Conservation (phyloP, 2,888 invertebrate genomes). For the Tetanocera ferruginea region DNA sequence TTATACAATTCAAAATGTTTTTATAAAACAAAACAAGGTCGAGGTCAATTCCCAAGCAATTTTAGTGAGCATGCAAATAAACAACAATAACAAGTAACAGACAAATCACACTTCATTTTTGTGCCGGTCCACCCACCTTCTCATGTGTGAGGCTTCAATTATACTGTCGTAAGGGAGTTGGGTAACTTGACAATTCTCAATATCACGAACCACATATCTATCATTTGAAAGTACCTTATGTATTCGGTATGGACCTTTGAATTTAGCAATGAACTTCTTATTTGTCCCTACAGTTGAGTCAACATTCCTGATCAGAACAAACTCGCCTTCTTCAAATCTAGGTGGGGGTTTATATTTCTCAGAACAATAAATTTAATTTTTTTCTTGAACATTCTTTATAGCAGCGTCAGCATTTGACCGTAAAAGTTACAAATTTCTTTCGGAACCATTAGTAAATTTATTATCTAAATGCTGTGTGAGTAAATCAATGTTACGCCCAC, state of each 20-base stretch:
- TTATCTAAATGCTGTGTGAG: neutral
- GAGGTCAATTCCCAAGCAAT: too few relatives aligned
- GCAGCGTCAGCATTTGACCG: neutral
- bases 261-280: neutral
- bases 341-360: too few relatives aligned
- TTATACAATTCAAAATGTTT: too few relatives aligned
- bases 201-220: slow-evolving; percentile 13
- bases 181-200: slow-evolving; percentile 1
- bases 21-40: too few relatives aligned
- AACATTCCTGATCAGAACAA: too few relatives aligned
- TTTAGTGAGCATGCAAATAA: too few relatives aligned
- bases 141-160: neutral
- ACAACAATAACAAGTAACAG: too few relatives aligned
- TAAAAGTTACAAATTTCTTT: neutral
- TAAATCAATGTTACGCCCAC: neutral
- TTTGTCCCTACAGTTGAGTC: neutral
- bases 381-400: neutral
- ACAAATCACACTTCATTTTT: too few relatives aligned
- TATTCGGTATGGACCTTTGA: neutral
- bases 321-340: too few relatives aligned
- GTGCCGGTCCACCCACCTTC: too few relatives aligned
- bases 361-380: too few relatives aligned
- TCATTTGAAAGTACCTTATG: neutral
- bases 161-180: slow-evolving; percentile 2
- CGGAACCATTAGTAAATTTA: neutral